Evolutionary conservation across 2,797 vertebrate species (phyloP).

Genomic region (Threskiornis aethiopicus): DNA sequence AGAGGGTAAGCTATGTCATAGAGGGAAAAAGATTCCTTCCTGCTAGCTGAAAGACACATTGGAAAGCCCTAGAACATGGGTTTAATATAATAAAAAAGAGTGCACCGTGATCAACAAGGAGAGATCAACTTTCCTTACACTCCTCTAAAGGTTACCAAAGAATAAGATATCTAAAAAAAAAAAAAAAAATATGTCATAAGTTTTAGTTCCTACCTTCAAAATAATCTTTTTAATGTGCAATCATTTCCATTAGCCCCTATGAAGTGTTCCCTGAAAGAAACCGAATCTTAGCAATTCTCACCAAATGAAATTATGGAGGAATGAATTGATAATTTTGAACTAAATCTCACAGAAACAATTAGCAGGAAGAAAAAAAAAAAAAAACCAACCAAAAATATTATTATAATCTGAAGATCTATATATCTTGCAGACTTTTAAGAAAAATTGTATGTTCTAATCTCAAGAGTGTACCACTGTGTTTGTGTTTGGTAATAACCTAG

Average conservation of each 20-base stretch:
- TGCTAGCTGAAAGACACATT: background rate
- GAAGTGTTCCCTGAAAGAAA: background rate
- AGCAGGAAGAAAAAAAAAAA: background rate
- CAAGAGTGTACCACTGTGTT: background rate
- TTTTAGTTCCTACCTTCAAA: background rate
- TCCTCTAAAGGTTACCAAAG: background rate
- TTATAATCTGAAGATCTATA: background rate
- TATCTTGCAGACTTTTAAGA: background rate
- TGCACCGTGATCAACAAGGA: background rate
- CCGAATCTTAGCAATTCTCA: background rate
- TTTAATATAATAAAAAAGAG: background rate
- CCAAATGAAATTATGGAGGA: background rate
- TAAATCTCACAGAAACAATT: background rate
- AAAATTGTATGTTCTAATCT: background rate
- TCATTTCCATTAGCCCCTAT: background rate
- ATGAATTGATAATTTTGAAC: background rate
- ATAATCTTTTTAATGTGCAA: background rate
- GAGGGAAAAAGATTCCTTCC: background rate
- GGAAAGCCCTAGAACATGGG: background rate
- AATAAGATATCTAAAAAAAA: background rate
- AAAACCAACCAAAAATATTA: background rate
- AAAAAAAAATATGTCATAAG: background rate
- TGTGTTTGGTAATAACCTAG: background rate
- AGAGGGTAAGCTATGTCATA: background rate
- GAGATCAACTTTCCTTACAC: background rate